These are phyloP conservation scores for Caretta caretta DNA, from an alignment of 2,113 vertebrate species.

Conservation along the genomic window DNA sequence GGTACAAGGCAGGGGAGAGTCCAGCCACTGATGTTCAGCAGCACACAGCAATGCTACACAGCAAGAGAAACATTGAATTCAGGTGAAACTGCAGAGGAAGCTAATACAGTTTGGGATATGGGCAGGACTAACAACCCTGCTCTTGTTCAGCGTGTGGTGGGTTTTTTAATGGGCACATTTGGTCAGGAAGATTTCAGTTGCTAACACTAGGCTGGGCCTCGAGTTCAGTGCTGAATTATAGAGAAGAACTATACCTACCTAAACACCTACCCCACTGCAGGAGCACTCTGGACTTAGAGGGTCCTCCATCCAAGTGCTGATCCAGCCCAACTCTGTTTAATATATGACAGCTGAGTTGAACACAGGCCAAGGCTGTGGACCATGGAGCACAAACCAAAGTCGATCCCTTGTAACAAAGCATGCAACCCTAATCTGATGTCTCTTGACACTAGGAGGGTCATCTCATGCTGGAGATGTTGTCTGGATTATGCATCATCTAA, in stretches of 20 bases:
- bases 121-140: not conserved
- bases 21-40: not conserved
- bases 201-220: not conserved
- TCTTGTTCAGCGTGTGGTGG: not conserved
- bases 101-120: not conserved
- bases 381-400: not conserved
- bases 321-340: not conserved
- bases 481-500: not conserved
- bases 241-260: not conserved
- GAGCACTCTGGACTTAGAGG: not conserved
- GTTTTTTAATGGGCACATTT: not conserved
- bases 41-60: not conserved
- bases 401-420: not conserved
- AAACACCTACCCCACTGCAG: not conserved
- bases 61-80: not conserved
- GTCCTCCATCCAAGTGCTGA: not conserved
- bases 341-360: not conserved
- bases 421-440: not conserved
- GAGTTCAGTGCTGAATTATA: not conserved
- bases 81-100: not conserved
- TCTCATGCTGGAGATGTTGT: not conserved
- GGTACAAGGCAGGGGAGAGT: not conserved
- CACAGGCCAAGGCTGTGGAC: not conserved
- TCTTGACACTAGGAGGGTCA: not conserved
- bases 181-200: not conserved